phyloP scores from a whole-genome alignment of 2,797 vertebrate species.

The Delichon dasypus region DNA sequence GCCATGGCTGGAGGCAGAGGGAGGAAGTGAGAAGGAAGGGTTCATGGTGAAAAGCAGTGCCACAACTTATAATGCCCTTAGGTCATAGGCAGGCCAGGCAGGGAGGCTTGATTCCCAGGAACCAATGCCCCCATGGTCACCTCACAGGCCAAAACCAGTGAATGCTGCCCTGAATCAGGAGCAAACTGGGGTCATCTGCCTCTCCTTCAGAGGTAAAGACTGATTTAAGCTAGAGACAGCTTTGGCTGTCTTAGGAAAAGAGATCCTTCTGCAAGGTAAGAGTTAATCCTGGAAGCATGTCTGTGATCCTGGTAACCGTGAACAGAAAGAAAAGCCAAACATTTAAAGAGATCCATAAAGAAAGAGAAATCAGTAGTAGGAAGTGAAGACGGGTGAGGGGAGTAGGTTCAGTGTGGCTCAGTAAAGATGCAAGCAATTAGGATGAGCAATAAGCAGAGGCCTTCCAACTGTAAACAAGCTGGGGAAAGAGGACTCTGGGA shows the following conservation, averaged over 20 bases:
- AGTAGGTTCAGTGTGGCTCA: background rate
- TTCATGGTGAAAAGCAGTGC: background rate
- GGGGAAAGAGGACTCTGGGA: background rate
- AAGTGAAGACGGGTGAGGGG: background rate
- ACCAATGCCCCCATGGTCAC: background rate
- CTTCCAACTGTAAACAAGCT: constrained; percentile 26
- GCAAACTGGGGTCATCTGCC: background rate
- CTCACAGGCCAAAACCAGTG: background rate
- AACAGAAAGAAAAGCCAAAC: background rate
- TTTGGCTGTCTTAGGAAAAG: background rate
- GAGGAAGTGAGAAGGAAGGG: background rate
- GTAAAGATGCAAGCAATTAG: constrained; percentile 8
- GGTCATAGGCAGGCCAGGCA: background rate
- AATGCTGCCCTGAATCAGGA: background rate
- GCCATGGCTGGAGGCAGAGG: background rate
- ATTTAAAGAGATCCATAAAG: background rate
- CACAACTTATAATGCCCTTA: background rate
- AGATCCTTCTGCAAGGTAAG: background rate
- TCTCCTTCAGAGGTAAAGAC: background rate
- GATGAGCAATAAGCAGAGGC: constrained; percentile 37
- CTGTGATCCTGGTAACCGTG: background rate
- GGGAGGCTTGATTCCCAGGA: background rate
- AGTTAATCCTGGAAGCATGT: background rate
- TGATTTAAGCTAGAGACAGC: background rate
- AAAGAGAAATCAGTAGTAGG: background rate